Conservation (phyloP, 2,113 vertebrate species). For the Mystacornis crossleyi region DNA sequence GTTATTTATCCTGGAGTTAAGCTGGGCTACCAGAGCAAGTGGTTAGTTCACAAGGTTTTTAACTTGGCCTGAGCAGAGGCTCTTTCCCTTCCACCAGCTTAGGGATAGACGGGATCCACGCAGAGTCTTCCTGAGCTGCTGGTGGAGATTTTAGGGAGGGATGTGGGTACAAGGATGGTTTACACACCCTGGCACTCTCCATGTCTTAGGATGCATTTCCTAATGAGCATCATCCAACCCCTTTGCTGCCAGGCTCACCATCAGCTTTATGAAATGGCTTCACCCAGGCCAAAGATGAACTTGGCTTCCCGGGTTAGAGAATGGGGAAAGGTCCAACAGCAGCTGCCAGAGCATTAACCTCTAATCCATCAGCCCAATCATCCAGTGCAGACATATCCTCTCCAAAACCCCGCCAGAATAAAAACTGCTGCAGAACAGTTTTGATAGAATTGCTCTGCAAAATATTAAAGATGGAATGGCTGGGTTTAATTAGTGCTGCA, state of each 20-base stretch:
- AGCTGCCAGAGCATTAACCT: background rate
- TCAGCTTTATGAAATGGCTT: background rate
- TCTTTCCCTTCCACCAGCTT: background rate
- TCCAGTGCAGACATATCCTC: background rate
- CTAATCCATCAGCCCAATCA: background rate
- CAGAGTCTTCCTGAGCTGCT: background rate
- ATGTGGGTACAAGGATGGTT: background rate
- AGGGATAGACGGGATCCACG: background rate
- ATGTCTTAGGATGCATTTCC: background rate
- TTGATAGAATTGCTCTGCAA: background rate
- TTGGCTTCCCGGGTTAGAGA: background rate
- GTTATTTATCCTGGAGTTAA: conserved; percentile 35
- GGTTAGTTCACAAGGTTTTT: background rate
- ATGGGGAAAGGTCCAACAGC: background rate
- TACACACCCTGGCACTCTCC: background rate
- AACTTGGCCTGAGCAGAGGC: background rate
- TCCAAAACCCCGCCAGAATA: background rate
- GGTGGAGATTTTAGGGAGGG: rapidly evolving
- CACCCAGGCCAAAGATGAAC: background rate
- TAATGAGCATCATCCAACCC: background rate
- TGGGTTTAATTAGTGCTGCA: background rate
- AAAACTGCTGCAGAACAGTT: background rate
- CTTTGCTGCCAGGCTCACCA: background rate
- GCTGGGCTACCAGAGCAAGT: background rate
- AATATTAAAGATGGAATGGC: background rate